Base-by-base conservation (phyloP, 1,140 invertebrate species). In the Pogonognathellus flavescens region DNA sequence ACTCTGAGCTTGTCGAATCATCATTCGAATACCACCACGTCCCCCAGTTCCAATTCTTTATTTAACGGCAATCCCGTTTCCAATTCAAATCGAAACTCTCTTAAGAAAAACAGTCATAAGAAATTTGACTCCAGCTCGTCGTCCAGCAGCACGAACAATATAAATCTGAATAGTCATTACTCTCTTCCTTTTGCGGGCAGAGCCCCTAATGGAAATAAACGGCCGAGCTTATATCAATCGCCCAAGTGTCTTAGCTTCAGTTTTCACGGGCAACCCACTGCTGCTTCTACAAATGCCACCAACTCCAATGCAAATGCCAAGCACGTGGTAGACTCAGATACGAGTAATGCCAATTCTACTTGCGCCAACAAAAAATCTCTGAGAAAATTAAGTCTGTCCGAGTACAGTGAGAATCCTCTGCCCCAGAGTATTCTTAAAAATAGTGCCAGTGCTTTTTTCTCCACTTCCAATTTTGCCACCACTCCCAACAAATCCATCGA, bases 151-250 rank as follows among this genome's bases (percentile, higher is more conserved):
- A 7, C 25, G 3, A 57, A 53, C n/a, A 82, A 60, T 31, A 82
- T 82, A 55, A 81, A 59, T 80, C 11, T 76, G 50, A 50, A 52
- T 84, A 50, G 18, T 80, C 83, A 62, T 20, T 52, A 52, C 53
- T 59, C 76, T 59, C 55, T 81, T 16, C 84, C 57, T 1, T 52
- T 18, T 50, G 18, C 53, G 2, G n/a, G n/a, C 11, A 55, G 49
- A 49, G 5, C 20, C 11, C 14, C 20, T 81, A 50, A 22, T 59
- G 80, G 50, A 81, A 81, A 14, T 81, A 57, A 57, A 55, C 50
- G 80, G n/a, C n/a, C 84, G 55, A 85, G 80, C 80, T 86, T 86
- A 76, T 86, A 86, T 25, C 80, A 86, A 18, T 86, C 85, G 18
- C 55, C 85, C 41, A 82, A 86, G 81, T 86, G 82, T 55, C 66